Evolutionary conservation across 2,797 vertebrate species (phyloP).

Genomic region (Vipera latastei): DNA sequence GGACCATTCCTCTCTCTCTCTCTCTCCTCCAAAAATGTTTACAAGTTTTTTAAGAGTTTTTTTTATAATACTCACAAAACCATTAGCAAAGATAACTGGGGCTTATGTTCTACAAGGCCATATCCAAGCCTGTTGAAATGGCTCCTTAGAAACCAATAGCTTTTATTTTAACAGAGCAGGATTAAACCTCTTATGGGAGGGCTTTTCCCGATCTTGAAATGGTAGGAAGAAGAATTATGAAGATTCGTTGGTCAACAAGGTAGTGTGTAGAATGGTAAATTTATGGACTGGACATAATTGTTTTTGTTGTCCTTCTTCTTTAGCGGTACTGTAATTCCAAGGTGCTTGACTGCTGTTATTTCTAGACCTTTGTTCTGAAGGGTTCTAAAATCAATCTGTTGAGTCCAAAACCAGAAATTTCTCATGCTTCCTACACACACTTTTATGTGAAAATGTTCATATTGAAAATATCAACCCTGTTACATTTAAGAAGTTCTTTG

Average conservation of each 20-base stretch:
- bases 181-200: not conserved
- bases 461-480: not conserved
- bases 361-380: not conserved
- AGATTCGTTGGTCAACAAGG: not conserved
- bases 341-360: not conserved
- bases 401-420: not conserved
- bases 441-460: not conserved
- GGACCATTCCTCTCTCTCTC: not conserved
- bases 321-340: not conserved
- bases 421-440: no score
- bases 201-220: not conserved
- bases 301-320: not conserved
- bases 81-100: not conserved
- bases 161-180: not conserved
- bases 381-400: not conserved
- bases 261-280: not conserved
- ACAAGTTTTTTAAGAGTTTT: not conserved
- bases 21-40: slow-evolving; percentile 10
- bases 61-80: not conserved
- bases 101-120: not conserved
- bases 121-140: not conserved
- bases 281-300: not conserved
- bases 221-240: not conserved
- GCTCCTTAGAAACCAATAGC: not conserved
- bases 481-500: not conserved